Evolutionary conservation across 2,888 invertebrate species (phyloP).

Genomic region (Quadroppia sp.): DNA sequence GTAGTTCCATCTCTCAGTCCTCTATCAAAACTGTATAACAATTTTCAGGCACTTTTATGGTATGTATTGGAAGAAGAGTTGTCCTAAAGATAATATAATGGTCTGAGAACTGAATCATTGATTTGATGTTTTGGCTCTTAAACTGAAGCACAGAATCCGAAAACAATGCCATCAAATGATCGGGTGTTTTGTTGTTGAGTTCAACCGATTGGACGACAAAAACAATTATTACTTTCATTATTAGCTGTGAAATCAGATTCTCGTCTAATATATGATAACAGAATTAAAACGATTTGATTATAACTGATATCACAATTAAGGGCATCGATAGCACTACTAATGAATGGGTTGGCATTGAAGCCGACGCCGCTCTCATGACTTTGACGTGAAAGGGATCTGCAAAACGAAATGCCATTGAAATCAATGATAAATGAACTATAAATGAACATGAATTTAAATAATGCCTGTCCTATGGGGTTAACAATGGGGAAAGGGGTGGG

Average conservation of each 20-base stretch:
- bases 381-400: slow-evolving; percentile 38
- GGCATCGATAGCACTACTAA: neutral
- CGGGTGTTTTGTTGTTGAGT: neutral
- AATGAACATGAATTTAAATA: slow-evolving; percentile 7
- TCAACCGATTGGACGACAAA: neutral
- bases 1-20: slow-evolving; percentile 19
- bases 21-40: slow-evolving; percentile 30
- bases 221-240: neutral
- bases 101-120: neutral
- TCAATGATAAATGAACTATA: slow-evolving; percentile 1
- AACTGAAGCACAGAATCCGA: neutral
- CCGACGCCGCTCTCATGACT: slow-evolving; percentile 24
- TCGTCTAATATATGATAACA: neutral
- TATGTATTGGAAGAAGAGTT: slow-evolving; percentile 23
- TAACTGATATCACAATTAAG: slow-evolving; percentile 31
- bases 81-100: neutral
- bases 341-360: neutral
- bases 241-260: neutral
- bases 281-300: neutral
- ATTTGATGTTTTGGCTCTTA: neutral
- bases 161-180: slow-evolving; percentile 2
- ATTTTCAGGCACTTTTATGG: slow-evolving; percentile 34
- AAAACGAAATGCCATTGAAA: slow-evolving; percentile 2
- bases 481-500: neutral
- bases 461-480: neutral